A percentile compares a stretch with the other conserved stretches of the same genome.
These are phyloP conservation scores for Oreochromis niloticus DNA, from an alignment of 2,113 vertebrate genomes.

Conservation along the genomic window DNA sequence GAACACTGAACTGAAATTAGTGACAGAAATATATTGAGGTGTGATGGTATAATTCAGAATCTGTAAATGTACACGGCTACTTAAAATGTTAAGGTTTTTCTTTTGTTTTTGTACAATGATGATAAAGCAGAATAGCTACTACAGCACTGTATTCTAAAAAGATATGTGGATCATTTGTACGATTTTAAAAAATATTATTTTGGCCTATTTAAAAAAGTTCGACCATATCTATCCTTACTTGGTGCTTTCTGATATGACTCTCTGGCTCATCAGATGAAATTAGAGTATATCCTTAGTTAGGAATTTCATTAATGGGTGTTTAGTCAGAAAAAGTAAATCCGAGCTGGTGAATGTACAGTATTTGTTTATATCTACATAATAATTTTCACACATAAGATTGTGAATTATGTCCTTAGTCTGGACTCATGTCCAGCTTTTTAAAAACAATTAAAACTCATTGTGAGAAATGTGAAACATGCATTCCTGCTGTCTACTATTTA, in stretches of 20 bases:
- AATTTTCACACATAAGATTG: no score
- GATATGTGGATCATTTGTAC: not conserved
- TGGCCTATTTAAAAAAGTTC: not conserved
- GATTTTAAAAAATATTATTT: not conserved
- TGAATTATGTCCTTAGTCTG: no score
- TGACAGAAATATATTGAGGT: not conserved
- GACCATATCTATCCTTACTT: not conserved
- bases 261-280: not conserved
- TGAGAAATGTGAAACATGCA: no score
- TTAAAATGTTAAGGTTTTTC: not conserved
- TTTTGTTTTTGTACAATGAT: not conserved
- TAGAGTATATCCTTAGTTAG: not conserved
- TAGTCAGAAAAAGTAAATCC: no score
- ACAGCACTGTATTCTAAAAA: not conserved
- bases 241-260: not conserved
- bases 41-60: not conserved
- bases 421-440: no score
- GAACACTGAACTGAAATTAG: not conserved
- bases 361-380: no score
- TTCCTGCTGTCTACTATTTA: no score
- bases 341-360: no score
- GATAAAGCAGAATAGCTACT: not conserved
- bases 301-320: no score
- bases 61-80: accelerated
- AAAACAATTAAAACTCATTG: no score